phyloP scores from a whole-genome alignment of 37 sponge, comb jelly and placozoan genomes.

The Eunapius fragilis region DNA sequence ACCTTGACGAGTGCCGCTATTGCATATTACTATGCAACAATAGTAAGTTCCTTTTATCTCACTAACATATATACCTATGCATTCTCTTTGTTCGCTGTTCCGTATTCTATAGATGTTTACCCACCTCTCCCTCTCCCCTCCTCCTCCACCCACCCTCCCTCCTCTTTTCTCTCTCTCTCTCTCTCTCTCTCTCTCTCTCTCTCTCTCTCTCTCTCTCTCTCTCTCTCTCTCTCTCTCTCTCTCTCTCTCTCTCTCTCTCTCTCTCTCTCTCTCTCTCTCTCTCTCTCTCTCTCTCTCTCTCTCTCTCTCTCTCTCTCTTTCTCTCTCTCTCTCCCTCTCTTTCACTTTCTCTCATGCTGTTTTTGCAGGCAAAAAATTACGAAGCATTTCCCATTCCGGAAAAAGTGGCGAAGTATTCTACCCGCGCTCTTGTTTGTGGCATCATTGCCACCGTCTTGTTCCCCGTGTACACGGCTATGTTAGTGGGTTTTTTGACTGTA shows the following conservation, averaged over 20 bases:
- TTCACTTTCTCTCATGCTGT: background rate
- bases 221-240: no score
- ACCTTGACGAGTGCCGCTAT: background rate
- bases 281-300: background rate
- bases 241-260: no score
- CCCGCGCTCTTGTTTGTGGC: background rate
- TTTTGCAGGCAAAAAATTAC: background rate
- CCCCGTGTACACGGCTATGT: background rate
- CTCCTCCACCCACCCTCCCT: background rate
- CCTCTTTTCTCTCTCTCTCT: background rate
- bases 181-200: no score
- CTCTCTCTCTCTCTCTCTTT: background rate
- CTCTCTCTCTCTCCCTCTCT: background rate
- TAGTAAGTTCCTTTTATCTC: background rate
- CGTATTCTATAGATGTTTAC: no score
- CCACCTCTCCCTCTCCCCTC: no score
- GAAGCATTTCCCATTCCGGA: background rate
- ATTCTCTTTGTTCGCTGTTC: background rate
- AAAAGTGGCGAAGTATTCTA: background rate
- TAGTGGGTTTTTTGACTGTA: background rate
- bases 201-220: background rate
- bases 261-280: background rate
- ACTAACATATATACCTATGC: background rate
- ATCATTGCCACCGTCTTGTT: background rate
- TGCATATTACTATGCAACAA: background rate